These are phyloP conservation scores for Pseudochromis fuscus DNA, from an alignment of 2,797 vertebrate species.

Conservation along the genomic window DNA sequence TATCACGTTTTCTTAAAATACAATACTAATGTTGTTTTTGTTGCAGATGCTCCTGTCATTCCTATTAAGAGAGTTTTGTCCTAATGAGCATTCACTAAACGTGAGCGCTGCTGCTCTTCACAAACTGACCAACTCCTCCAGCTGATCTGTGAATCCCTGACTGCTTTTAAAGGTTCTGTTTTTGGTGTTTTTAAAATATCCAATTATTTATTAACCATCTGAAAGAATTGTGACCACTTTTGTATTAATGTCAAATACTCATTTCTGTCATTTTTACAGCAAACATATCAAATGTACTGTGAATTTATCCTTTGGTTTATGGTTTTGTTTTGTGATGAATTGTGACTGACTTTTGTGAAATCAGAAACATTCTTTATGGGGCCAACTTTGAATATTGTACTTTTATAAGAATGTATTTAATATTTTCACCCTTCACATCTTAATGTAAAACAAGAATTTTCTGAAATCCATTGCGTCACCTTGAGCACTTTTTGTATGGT, in stretches of 20 bases:
- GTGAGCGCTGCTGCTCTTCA: slow-evolving; percentile 54
- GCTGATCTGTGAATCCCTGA: slow-evolving; percentile 53
- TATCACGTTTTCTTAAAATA: not conserved
- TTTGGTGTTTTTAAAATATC: slow-evolving; percentile 51
- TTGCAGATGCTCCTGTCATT: slow-evolving; percentile 80
- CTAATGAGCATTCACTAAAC: slow-evolving; percentile 70
- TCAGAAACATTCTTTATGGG: not conserved
- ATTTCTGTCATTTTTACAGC: slow-evolving; percentile 47
- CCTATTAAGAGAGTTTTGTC: slow-evolving; percentile 78
- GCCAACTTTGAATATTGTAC: not conserved
- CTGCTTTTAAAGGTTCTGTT: slow-evolving; percentile 36
- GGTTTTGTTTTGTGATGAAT: slow-evolving; percentile 29
- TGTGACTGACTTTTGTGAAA: slow-evolving; percentile 12
- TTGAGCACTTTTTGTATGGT: slow-evolving; percentile 52
- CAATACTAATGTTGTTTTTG: not conserved
- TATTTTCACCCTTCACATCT: slow-evolving; percentile 29
- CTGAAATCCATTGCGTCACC: slow-evolving; percentile 48
- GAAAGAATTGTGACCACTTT: slow-evolving; percentile 20
- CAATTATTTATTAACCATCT: slow-evolving; percentile 65
- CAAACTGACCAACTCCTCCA: slow-evolving; percentile 57
- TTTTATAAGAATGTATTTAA: slow-evolving; percentile 19
- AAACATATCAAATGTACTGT: slow-evolving; percentile 46
- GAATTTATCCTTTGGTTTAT: slow-evolving; percentile 40
- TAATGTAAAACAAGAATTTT: slow-evolving; percentile 25
- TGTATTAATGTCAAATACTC: not conserved